Base-by-base conservation (phyloP, 2,888 invertebrate genomes). In the Papilio gigon region DNA sequence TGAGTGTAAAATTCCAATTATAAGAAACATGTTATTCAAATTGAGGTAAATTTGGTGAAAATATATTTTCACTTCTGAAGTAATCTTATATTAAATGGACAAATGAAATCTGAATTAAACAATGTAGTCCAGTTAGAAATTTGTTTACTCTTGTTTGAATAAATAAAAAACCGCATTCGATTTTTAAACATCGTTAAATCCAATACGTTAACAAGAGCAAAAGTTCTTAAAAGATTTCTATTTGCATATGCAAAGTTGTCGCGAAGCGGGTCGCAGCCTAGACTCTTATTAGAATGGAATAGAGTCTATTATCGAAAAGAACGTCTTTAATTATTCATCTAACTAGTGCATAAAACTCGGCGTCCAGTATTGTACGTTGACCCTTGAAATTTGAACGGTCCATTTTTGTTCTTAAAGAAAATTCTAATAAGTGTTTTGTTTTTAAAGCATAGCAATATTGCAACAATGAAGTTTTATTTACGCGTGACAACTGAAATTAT, bases 291-390 rank as follows among this genome's bases (percentile, higher is more conserved):
- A 44, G 42, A 60, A 69, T n/a, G 60, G 22, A 22, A 33, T 40
- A 69, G 17, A 65, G 69, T 25, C 33, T 56, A 17, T 35, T 25
- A 59, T 68, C 22, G 33, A 9, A 40, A 12, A 8, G 17, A 58
- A 63, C 59, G 37, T 60, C 40, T 14, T n/a, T 60, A 47, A 60
- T 37, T 59, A 68, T 62, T 44, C 40, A 64, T n/a, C 5, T 6
- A 90, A 88, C 81, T 89, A 81, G 89, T 88, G 90, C 90, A 87
- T 87, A 86, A 84, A 86, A 89, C 85, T 75, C 72, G 71, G 74
- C 77, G 76, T 78, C 76, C 76, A 77, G 77, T 72, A 78, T 78
- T 79, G 88, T 84, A 72, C 88, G 79, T 85, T 85, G 86, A 87
- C 86, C 87, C 76, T 71, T 70, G 62, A 71, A 53, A 77, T 80